Evolutionary conservation across 1,140 invertebrate genomes (phyloP).

Genomic region (Brachionus manjavacas): DNA sequence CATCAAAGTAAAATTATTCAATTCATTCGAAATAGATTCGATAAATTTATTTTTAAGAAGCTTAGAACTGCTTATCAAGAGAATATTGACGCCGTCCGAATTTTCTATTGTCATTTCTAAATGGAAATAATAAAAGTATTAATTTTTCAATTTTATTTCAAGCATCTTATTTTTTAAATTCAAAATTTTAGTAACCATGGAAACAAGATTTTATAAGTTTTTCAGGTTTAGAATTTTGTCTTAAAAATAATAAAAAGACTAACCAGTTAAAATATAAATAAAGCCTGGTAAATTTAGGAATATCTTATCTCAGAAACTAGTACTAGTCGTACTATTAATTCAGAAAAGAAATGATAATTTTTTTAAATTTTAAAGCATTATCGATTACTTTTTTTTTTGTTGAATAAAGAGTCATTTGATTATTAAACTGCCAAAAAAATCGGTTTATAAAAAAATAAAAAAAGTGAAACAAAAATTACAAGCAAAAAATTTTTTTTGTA

Average conservation of each 20-base stretch:
- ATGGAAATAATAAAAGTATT: background rate
- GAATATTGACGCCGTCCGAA: background rate
- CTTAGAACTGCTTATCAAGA: constrained; percentile 28
- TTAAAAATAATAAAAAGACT: background rate
- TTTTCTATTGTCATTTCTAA: background rate
- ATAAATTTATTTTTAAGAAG: constrained; percentile 37
- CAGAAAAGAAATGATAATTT: no score
- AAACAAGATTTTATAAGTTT: background rate
- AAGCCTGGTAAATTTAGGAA: background rate
- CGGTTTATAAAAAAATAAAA: no score
- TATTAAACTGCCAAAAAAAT: no score
- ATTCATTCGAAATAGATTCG: constrained; percentile 12
- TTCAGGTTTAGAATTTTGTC: no score
- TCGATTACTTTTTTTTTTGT: no score
- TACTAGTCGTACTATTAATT: no score
- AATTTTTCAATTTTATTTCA: background rate
- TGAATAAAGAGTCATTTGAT: no score
- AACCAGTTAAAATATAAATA: background rate
- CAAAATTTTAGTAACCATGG: background rate
- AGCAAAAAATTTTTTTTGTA: no score
- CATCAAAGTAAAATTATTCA: constrained; percentile 41
- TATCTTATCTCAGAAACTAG: background rate
- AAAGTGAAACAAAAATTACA: no score
- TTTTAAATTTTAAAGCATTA: no score
- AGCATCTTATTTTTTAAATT: background rate